Base-by-base conservation (phyloP, 2,888 invertebrate species). In the Epistrophe eligans region DNA sequence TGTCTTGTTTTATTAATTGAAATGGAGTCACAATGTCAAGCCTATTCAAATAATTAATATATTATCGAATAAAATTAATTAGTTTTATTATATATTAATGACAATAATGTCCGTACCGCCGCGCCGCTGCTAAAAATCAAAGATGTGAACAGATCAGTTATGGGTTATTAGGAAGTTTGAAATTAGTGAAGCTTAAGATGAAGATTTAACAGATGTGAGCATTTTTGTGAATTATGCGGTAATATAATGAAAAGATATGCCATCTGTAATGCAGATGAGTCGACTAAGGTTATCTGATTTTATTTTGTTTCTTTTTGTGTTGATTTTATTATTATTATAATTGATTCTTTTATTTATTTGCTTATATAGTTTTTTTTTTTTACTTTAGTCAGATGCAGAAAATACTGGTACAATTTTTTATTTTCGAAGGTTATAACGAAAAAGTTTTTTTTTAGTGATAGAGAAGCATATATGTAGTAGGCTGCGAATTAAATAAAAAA, bases 251-350 rank as follows among this genome's bases (percentile, higher is more conserved):
- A 57, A 2, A 62, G 40, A 24, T 19, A 40, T 5, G 15, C 3
- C 9, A 62, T 40, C 38, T 38, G 58, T 58, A 60, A 60, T 60
- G 17, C 10, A 38, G 38, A 38, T 60, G 58, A 62, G 24, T 62
- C 7, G 40, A 7, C 60, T 62, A 62, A 62, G 40, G 60, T 62
- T 62, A 24, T 19, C 8, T 15, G 24, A 28, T 17, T 62, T 17
- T 8, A 2, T 4, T 19, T 50, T 10, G 3, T 50, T 19, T 17
- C 19, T 10, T 50, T 43, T 43, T 43, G n/a, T n/a, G n/a, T n/a
- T n/a, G n/a, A n/a, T n/a, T 15, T 43, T 5, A 15, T 8, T 35
- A 1, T 40, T 40, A 11, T 4, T 43, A 40, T 40, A 15, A 43
- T 43, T 43, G 38, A 38, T 38, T 38, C 38, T 11, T 62, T 17